A percentile compares a stretch with the other conserved stretches of the same genome.
Conservation (phyloP, 2,113 vertebrate genomes). For the Pseudolaguvia tuberculata region DNA sequence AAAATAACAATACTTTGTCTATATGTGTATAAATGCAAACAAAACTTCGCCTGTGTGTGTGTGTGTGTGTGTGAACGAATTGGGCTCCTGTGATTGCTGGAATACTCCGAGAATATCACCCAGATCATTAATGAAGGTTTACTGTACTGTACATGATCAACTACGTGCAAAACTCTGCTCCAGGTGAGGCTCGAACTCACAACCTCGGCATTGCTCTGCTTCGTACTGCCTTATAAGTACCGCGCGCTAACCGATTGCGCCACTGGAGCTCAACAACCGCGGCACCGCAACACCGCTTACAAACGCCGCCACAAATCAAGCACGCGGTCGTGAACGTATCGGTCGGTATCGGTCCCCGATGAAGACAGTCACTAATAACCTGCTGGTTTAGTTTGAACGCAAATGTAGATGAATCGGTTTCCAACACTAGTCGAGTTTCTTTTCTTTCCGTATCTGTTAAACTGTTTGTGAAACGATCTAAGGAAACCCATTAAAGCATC, state of each 20-base stretch:
- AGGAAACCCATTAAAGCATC: background rate
- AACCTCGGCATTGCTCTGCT: constrained; percentile 92
- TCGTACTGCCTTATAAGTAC: constrained; percentile 97
- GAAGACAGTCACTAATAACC: too few species aligned
- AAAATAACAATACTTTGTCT: too few species aligned
- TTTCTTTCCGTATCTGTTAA: background rate
- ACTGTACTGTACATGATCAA: background rate
- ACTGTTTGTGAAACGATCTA: background rate
- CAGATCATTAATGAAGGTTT: background rate
- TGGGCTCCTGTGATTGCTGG: too few species aligned
- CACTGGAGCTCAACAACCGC: constrained; percentile 76
- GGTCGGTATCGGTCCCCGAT: too few species aligned
- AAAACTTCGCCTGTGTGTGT: too few species aligned
- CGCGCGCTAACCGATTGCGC: constrained; percentile 99
- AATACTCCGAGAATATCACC: background rate
- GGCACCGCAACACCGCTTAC: background rate
- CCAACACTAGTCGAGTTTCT: rapidly evolving
- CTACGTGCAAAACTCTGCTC: constrained; percentile 74
- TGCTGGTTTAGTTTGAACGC: background rate
- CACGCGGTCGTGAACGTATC: background rate
- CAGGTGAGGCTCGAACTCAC: constrained; percentile 99
- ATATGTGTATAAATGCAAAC: too few species aligned
- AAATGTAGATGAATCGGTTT: background rate
- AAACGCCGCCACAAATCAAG: background rate
- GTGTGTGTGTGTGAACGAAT: too few species aligned